Base-by-base conservation (phyloP, 1,140 invertebrate species). In the Dreissena rostriformis region DNA sequence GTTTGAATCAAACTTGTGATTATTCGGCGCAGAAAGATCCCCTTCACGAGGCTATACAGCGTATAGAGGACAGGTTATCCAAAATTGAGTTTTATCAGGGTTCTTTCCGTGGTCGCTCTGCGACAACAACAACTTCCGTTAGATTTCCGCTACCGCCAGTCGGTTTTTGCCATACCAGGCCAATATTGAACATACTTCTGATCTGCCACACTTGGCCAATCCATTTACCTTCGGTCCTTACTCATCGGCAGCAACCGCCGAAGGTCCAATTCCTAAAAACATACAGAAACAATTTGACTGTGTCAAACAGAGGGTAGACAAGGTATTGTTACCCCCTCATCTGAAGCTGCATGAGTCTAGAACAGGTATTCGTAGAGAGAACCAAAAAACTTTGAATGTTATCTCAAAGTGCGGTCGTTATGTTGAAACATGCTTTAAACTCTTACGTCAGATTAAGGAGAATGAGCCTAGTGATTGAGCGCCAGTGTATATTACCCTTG, bases 161-260 rank as follows among this genome's bases (percentile, higher is more conserved):
- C n/a, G n/a, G n/a, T n/a, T n/a, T n/a, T 17, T 24, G 65, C 65
- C 65, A 67, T 15, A 17, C 65, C 65, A 67, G 65, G 65, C 65
- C 65, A 26, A 24, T 67, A n/a, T n/a, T n/a, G n/a, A n/a, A n/a
- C n/a, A n/a, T n/a, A n/a, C n/a, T n/a, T 26, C 12, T 67, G 22
- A 11, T 67, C 14, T 15, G 65, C 65, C 65, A 67, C 24, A 67
- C 65, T 24, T 11, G 65, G 65, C 65, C 65, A 67, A 14, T 67
- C 14, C 11, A 15, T 14, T 15, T 67, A 14, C 65, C 65, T 67
- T 67, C 65, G 14, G 65, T 67, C 65, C 65, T 67, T 14, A 67
- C 65, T 67, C 14, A 14, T 24, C 65, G 24, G 65, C 24, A 67
- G 65, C 14, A 14, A 67, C 65, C 65, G 24, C 65, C 12, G 65